These are phyloP conservation scores for Microcebus griseorufus DNA, from an alignment of 2,113 vertebrate species.

Conservation along the genomic window DNA sequence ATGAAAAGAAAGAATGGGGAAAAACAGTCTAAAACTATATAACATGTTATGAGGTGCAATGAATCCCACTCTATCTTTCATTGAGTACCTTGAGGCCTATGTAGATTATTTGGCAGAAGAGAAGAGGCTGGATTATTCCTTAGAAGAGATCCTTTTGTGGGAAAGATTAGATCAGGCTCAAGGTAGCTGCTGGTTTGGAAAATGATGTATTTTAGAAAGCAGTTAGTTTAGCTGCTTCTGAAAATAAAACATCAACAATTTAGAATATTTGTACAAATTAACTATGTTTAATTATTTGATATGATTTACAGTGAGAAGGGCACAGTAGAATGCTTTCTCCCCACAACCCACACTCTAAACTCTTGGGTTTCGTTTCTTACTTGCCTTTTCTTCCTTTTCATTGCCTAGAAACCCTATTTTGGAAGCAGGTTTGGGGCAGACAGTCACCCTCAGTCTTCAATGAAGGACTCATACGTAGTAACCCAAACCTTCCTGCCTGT, in stretches of 20 bases:
- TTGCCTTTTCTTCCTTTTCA: slow-evolving; percentile 46
- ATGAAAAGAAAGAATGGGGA: background rate
- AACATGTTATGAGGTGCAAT: background rate
- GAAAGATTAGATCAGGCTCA: background rate
- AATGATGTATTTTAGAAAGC: background rate
- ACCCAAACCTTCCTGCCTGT: slow-evolving; percentile 39
- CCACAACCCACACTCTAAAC: background rate
- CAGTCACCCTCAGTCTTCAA: background rate
- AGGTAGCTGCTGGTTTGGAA: background rate
- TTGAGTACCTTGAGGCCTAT: background rate
- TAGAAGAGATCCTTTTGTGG: background rate
- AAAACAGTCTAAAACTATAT: background rate
- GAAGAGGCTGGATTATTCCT: background rate
- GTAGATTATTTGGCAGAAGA: slow-evolving; percentile 1
- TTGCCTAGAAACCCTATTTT: background rate
- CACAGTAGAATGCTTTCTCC: background rate
- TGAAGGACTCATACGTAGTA: background rate
- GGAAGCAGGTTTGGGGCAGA: background rate
- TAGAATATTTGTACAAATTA: background rate
- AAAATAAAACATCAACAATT: background rate
- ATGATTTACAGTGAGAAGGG: background rate
- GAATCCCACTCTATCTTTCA: background rate
- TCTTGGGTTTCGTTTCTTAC: slow-evolving; percentile 34
- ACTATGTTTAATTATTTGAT: slow-evolving; percentile 10
- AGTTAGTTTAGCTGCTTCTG: background rate